Conservation (phyloP, 2,113 vertebrate genomes). For the Prolemur simus region DNA sequence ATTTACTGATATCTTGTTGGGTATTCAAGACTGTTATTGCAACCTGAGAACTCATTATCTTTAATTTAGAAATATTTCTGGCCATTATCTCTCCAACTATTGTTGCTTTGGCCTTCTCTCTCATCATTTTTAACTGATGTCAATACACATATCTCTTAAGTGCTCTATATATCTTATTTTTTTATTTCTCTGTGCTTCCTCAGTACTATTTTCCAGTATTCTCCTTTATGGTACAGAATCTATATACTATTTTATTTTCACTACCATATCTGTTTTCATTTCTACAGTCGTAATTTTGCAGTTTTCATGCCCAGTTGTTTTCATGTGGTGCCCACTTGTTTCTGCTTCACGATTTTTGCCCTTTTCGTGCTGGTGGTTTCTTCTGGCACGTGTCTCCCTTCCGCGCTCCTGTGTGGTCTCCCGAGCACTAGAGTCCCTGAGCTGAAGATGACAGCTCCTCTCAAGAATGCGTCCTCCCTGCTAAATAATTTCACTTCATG, state of each 20-base stretch:
- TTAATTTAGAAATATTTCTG: background rate
- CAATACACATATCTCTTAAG: background rate
- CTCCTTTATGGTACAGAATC: background rate
- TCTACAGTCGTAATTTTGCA: background rate
- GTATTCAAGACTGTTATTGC: background rate
- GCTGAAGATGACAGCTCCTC: background rate
- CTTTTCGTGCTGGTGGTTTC: background rate
- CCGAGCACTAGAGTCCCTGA: background rate
- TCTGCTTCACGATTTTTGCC: background rate
- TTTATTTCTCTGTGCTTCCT: background rate
- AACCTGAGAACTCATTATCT: background rate
- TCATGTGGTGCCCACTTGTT: background rate
- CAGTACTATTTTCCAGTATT: background rate
- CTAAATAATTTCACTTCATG: background rate
- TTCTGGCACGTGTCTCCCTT: background rate
- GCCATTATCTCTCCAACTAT: background rate
- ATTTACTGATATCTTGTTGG: background rate
- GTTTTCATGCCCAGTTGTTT: background rate
- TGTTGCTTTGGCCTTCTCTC: background rate
- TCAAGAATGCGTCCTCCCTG: background rate
- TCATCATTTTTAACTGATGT: background rate
- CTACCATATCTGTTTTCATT: background rate
- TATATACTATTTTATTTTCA: background rate
- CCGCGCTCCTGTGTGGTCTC: background rate
- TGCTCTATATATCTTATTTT: background rate